A percentile compares a stretch with the other conserved stretches of the same genome.
Conservation (phyloP, 2,888 invertebrate species). For the Sphaeridia pumilis region DNA sequence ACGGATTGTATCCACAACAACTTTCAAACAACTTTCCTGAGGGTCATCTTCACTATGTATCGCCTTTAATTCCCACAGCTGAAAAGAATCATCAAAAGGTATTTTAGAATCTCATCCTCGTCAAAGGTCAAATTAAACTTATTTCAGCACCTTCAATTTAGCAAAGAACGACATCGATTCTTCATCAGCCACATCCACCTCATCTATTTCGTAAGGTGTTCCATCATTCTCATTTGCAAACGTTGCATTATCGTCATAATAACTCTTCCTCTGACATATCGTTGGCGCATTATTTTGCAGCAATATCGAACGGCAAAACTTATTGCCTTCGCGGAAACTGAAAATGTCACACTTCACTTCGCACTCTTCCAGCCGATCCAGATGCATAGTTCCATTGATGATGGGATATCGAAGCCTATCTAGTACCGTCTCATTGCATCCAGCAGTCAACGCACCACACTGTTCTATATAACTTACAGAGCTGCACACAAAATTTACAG, state of each 20-base stretch:
- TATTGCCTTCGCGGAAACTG: slow-evolving; percentile 16
- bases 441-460: slow-evolving; percentile 4
- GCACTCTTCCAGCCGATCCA: slow-evolving; percentile 16
- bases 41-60: slow-evolving; percentile 11
- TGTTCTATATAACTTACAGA: slow-evolving; percentile 46
- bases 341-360: slow-evolving; percentile 20
- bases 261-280: too few species aligned
- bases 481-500: slow-evolving; percentile 51
- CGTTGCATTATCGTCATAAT: too few species aligned
- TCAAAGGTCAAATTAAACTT: background rate
- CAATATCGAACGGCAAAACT: slow-evolving; percentile 16
- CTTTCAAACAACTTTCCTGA: slow-evolving; percentile 20
- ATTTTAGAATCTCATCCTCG: too few species aligned
- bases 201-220: too few species aligned
- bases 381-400: background rate
- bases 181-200: too few species aligned
- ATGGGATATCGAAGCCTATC: background rate
- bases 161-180: background rate
- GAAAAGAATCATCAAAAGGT: too few species aligned
- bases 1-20: slow-evolving; percentile 22
- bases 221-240: too few species aligned
- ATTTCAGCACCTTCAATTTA: background rate
- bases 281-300: background rate
- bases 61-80: slow-evolving; percentile 19
- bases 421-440: slow-evolving; percentile 4